A percentile compares a stretch with the other conserved stretches of the same genome.
Evolutionary conservation across 2,797 vertebrate species (phyloP).

Genomic region (Micrastur ruficollis): DNA sequence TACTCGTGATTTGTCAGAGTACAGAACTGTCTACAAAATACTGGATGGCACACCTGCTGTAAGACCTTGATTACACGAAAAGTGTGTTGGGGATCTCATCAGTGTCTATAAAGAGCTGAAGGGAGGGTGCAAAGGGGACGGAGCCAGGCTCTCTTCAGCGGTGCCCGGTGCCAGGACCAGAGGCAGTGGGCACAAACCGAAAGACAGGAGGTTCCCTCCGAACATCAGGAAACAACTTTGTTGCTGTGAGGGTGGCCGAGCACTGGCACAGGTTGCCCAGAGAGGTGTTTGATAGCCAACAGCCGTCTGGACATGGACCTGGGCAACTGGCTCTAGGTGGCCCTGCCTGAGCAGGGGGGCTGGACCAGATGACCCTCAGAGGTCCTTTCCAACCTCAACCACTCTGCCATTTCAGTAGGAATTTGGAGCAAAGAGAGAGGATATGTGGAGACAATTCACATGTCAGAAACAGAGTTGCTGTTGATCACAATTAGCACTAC

Average conservation of each 20-base stretch:
- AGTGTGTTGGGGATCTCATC: not conserved
- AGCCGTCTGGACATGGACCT: not conserved
- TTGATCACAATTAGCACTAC: not conserved
- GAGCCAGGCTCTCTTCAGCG: no score
- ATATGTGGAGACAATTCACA: not conserved
- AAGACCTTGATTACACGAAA: not conserved
- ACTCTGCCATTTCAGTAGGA: not conserved
- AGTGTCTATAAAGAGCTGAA: not conserved
- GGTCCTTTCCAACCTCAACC: not conserved
- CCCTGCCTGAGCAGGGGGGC: no score
- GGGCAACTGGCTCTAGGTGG: no score
- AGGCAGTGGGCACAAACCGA: no score
- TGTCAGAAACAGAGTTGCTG: not conserved
- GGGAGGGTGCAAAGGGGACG: no score
- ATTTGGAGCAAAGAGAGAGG: not conserved
- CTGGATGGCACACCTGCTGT: not conserved
- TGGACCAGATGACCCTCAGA: not conserved
- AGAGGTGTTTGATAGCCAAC: not conserved
- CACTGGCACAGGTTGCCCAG: not conserved
- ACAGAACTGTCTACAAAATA: not conserved
- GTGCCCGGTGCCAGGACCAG: no score
- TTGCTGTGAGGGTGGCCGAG: no score
- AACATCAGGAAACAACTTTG: no score
- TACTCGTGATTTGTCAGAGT: not conserved
- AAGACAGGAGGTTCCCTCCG: no score